Base-by-base conservation (phyloP, 53 echinoderm and acorn worm genomes). In the Actinopyga echinites region DNA sequence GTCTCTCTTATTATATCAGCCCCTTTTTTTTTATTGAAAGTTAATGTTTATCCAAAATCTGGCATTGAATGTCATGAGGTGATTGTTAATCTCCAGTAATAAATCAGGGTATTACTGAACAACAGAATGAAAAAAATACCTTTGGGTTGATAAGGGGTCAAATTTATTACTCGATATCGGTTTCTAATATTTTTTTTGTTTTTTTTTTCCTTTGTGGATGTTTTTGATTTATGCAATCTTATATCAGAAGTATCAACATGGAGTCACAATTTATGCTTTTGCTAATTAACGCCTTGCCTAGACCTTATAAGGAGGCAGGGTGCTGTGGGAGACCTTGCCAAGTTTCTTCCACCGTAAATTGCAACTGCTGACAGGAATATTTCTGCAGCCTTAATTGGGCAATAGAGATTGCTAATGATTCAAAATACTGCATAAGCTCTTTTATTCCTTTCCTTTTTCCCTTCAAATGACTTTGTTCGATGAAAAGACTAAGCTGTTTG, bases 311-410 rank as follows among this genome's bases (percentile, higher is more conserved):
- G 71, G 71, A 71, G 71, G 38, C 42, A n/a, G 38, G 44, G 36
- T 36, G 24, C 15, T 71, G 21, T 71, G 23, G 30, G 45, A 25
- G 44, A 42, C 44, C 71, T 24, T 71, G 71, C 71, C 71, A 42
- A 71, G 44, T 22, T 71, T 71, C 71, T 71, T 0, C 45, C 25
- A 42, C 71, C 17, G 71, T 71, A 45, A 71, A 71, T 71, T 71
- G 40, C 21, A 45, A 42, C 15, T 71, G 71, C 36, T 71, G 71
- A 71, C 71, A 71, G 71, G 23, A 13, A 71, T 40, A 71, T 71
- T 71, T 71, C 71, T 71, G 71, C 71, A 71, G 26, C 71, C 71
- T 71, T 71, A 71, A 71, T 71, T 71, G 71, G 71, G 44, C 71
- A 71, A 42, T 44, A 44, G 71, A 32, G 43, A 32, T 71, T 71